Percentiles rank a stretch among this genome's conserved stretches.
phyloP scores from a whole-genome alignment of 2,797 vertebrate genomes.

The Melanotaenia trifasciata region DNA sequence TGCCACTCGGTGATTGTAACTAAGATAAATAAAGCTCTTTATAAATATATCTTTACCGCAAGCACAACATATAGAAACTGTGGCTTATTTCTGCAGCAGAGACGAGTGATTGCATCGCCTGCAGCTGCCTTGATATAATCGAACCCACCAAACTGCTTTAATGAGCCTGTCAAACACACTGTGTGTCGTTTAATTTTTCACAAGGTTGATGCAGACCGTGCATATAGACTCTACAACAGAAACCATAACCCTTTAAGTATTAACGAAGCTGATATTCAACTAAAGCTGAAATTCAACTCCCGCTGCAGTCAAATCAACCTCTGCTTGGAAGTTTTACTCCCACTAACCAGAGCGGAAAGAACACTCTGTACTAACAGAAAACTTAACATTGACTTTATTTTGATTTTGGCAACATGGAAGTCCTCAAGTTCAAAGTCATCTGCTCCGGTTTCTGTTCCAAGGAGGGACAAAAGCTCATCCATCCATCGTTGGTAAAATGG shows the following conservation, averaged over 20 bases:
- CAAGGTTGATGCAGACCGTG: not conserved
- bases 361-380: not conserved
- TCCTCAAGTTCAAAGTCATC: no score
- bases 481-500: no score
- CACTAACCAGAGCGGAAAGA: not conserved
- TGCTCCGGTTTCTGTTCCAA: no score
- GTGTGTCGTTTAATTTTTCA: constrained; percentile 45
- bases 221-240: constrained; percentile 13
- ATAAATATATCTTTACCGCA: not conserved
- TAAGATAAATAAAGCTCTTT: constrained; percentile 9
- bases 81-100: not conserved
- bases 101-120: not conserved
- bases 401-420: no score
- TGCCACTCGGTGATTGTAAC: not conserved
- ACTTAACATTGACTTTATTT: no score
- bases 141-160: constrained; percentile 29
- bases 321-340: not conserved
- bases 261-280: constrained; percentile 30
- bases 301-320: constrained; percentile 1
- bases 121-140: constrained; percentile 20
- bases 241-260: constrained; percentile 16
- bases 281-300: not conserved
- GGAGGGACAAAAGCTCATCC: no score
- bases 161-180: constrained; percentile 49
- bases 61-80: not conserved